Conservation (phyloP, 2,797 vertebrate species). For the Dallia pectoralis region DNA sequence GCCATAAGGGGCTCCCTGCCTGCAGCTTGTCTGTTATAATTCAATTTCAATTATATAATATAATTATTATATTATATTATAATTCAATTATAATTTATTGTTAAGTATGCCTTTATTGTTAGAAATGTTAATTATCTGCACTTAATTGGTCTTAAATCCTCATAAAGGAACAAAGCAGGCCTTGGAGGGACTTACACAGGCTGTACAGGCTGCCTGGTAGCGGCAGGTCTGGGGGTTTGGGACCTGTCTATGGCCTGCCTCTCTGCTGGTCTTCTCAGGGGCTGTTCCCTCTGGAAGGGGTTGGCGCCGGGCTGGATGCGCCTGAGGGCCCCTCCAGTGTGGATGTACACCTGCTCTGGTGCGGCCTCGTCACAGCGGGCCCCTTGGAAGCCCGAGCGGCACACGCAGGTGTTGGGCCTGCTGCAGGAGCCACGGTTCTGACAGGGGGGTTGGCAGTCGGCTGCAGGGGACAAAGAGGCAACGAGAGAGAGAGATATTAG, state of each 20-base stretch:
- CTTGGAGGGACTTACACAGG: slow-evolving; percentile 64
- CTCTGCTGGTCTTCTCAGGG: slow-evolving; percentile 56
- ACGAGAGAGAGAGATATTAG: slow-evolving; percentile 36
- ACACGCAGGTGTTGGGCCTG: slow-evolving; percentile 90
- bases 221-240: slow-evolving; percentile 62
- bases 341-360: slow-evolving; percentile 91
- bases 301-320: slow-evolving; percentile 64
- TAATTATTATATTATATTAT: no score
- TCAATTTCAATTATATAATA: no score
- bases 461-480: slow-evolving; percentile 69
- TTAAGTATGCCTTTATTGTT: neutral
- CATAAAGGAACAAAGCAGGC: neutral
- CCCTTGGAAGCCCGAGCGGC: slow-evolving; percentile 91
- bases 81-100: no score
- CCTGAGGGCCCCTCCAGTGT: slow-evolving; percentile 68
- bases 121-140: neutral
- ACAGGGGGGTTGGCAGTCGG: slow-evolving; percentile 92
- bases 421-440: slow-evolving; percentile 96
- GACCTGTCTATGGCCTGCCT: slow-evolving; percentile 44
- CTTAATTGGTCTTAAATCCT: neutral
- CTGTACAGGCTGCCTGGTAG: slow-evolving; percentile 63
- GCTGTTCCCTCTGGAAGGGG: slow-evolving; percentile 67
- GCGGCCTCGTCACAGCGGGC: slow-evolving; percentile 84
- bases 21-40: no score
- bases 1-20: no score